Conservation (phyloP, 2,888 invertebrate genomes). For the Seira sanloemensis region DNA sequence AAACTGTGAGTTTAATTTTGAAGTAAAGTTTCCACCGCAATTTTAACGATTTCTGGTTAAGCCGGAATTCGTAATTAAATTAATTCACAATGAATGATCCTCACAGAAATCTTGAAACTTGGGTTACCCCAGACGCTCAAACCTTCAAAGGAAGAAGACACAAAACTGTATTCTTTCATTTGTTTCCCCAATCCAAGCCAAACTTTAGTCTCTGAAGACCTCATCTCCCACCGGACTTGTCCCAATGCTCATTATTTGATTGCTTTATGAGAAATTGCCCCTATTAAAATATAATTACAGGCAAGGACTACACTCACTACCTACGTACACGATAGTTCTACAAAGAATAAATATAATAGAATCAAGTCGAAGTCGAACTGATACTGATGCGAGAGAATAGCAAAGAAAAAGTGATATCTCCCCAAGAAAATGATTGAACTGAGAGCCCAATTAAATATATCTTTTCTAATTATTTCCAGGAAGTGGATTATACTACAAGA, state of each 20-base stretch:
- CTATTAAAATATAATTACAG: not conserved
- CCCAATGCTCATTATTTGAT: not conserved
- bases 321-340: not conserved
- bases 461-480: slow-evolving; percentile 45
- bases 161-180: not conserved
- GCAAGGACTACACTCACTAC: not conserved
- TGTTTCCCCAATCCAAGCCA: not conserved
- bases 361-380: not conserved
- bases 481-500: slow-evolving; percentile 53
- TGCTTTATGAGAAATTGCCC: not conserved
- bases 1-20: too few species aligned
- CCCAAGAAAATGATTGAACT: not conserved
- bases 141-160: not conserved
- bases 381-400: not conserved
- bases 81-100: not conserved
- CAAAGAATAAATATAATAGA: not conserved
- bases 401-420: not conserved
- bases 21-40: too few species aligned
- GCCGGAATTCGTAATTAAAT: too few species aligned
- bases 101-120: not conserved
- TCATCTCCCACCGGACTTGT: not conserved
- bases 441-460: not conserved
- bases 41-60: too few species aligned
- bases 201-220: not conserved
- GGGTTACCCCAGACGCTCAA: too few species aligned